A percentile compares a stretch with the other conserved stretches of the same genome.
Evolutionary conservation across 2,797 vertebrate species (phyloP).

Genomic region (Tokudaia muenninki): DNA sequence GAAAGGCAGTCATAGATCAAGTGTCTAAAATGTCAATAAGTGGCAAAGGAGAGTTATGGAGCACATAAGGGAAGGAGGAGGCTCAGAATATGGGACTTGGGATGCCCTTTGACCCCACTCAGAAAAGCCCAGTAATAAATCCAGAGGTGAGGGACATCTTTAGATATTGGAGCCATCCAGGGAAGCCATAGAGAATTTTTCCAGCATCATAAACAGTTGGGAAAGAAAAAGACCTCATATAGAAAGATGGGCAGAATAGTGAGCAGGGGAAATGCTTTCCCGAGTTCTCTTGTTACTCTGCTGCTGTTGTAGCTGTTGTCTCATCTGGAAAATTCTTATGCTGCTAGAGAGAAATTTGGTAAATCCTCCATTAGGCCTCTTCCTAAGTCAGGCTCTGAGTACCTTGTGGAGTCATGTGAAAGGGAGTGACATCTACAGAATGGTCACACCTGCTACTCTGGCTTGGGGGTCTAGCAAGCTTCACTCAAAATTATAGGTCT

Average conservation of each 20-base stretch:
- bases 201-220: slow-evolving; percentile 79
- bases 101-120: slow-evolving; percentile 74
- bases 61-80: slow-evolving; percentile 83
- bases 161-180: slow-evolving; percentile 82
- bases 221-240: slow-evolving; percentile 68
- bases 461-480: not conserved
- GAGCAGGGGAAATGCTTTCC: not conserved
- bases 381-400: not conserved
- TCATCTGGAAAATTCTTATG: not conserved
- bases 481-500: not conserved
- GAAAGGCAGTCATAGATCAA: slow-evolving; percentile 86
- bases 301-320: not conserved
- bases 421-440: not conserved
- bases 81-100: slow-evolving; percentile 61
- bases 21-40: slow-evolving; percentile 87
- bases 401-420: not conserved
- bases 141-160: slow-evolving; percentile 82
- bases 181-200: slow-evolving; percentile 79
- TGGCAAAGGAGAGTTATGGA: slow-evolving; percentile 83
- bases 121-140: slow-evolving; percentile 78
- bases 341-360: not conserved
- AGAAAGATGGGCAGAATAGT: not conserved
- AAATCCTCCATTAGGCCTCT: not conserved
- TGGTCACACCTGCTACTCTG: not conserved
- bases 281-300: not conserved